These are phyloP conservation scores for Dysdera silvatica DNA, from an alignment of 1,140 invertebrate genomes.

Conservation along the genomic window DNA sequence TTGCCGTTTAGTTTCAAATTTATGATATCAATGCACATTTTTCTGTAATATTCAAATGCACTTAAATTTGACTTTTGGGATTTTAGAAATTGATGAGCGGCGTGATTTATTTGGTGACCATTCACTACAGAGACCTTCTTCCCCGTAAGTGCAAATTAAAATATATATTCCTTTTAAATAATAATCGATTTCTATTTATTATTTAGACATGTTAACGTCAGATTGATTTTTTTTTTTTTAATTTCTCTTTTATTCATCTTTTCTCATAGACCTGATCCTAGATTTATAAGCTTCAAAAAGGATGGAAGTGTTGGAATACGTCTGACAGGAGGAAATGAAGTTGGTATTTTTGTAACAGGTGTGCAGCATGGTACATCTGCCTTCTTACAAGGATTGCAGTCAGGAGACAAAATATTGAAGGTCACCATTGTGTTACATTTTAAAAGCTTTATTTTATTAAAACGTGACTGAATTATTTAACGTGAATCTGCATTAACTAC, in stretches of 20 bases:
- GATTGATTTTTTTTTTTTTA: too few species aligned
- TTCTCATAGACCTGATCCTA: constrained; percentile 55
- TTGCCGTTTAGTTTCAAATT: not conserved
- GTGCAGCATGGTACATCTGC: constrained; percentile 93
- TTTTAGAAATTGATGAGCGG: not conserved
- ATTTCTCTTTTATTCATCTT: too few species aligned
- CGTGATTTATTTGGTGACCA: constrained; percentile 16
- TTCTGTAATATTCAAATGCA: not conserved
- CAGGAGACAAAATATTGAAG: constrained; percentile 93
- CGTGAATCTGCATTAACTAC: too few species aligned
- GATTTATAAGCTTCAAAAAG: constrained; percentile 83
- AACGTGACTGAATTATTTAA: too few species aligned
- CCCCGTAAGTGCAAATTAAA: constrained; percentile 24
- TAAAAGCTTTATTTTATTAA: too few species aligned
- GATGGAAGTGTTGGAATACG: constrained; percentile 92
- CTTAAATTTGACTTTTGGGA: not conserved
- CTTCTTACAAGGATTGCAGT: constrained; percentile 83
- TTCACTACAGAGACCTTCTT: not conserved
- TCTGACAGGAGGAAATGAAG: constrained; percentile 96
- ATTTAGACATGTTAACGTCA: too few species aligned
- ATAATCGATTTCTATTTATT: not conserved
- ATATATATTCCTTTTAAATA: not conserved
- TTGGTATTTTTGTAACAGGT: constrained; percentile 95
- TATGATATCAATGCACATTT: not conserved
- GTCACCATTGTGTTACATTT: too few species aligned